A percentile compares a stretch with the other conserved stretches of the same genome.
phyloP scores from a whole-genome alignment of 2,113 vertebrate species.

The Limanda limanda region DNA sequence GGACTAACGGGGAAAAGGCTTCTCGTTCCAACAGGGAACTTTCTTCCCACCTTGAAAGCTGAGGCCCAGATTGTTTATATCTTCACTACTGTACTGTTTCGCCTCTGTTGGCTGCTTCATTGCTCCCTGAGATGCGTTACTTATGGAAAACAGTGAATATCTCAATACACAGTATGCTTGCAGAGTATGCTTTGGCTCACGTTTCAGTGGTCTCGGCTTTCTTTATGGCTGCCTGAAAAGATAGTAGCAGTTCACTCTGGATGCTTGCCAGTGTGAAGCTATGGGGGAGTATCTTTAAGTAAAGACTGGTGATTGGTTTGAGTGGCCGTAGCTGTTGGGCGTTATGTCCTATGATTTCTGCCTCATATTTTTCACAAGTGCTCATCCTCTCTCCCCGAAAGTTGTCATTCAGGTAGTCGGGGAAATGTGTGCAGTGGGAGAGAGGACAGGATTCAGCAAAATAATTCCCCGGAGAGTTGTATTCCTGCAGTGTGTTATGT shows the following conservation, averaged over 20 bases:
- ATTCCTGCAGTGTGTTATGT: constrained; percentile 66
- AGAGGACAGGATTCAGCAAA: constrained; percentile 49
- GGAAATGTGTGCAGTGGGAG: constrained; percentile 38
- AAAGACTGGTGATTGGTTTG: constrained; percentile 67
- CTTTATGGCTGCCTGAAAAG: constrained; percentile 74
- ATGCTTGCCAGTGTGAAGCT: constrained; percentile 70
- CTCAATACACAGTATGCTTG: constrained; percentile 73
- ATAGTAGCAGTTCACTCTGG: constrained; percentile 72
- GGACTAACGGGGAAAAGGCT: constrained; percentile 39
- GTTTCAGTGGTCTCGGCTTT: constrained; percentile 71
- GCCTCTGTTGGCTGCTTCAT: constrained; percentile 66
- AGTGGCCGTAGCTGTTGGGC: constrained; percentile 62
- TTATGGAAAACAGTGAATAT: constrained; percentile 80
- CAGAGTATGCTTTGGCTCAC: constrained; percentile 72
- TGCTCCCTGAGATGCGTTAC: constrained; percentile 73
- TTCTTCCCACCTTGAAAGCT: constrained; percentile 61
- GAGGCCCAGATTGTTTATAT: constrained; percentile 71
- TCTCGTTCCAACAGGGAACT: constrained; percentile 55
- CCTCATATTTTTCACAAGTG: constrained; percentile 37
- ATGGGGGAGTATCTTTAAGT: constrained; percentile 70
- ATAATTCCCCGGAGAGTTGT: constrained; percentile 68
- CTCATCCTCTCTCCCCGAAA: constrained; percentile 48
- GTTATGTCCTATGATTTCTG: constrained; percentile 65
- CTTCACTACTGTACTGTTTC: constrained; percentile 59
- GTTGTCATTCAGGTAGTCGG: constrained; percentile 54